Percentiles rank a stretch among this genome's conserved stretches.
Evolutionary conservation across 2,113 vertebrate genomes (phyloP).

Genomic region (Bos indicus): DNA sequence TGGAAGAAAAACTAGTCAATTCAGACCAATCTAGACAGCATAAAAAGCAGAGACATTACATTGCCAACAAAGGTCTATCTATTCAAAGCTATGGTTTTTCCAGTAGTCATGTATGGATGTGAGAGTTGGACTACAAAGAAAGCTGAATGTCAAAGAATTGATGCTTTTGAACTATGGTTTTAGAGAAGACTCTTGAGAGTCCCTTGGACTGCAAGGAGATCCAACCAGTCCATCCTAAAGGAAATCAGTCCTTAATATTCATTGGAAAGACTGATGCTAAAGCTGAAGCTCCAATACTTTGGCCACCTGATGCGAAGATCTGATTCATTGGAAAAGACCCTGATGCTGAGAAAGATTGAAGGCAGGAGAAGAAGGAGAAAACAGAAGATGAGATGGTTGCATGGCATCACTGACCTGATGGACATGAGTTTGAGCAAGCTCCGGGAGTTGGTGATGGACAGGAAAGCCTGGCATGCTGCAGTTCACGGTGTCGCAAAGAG

Average conservation of each 20-base stretch:
- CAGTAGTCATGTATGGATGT: not conserved
- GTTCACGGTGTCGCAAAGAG: not conserved
- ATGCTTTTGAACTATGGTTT: not conserved
- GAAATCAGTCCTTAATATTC: not conserved
- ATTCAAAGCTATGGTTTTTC: not conserved
- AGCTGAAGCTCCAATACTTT: not conserved
- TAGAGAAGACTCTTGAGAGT: not conserved
- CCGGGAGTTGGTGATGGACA: not conserved
- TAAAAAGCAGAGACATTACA: not conserved
- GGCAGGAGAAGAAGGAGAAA: not conserved
- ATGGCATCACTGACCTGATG: not conserved
- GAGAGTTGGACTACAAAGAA: not conserved
- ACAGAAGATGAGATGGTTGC: not conserved
- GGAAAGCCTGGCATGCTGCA: not conserved
- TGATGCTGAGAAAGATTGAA: not conserved
- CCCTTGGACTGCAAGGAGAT: not conserved
- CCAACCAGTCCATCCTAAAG: not conserved
- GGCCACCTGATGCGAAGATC: not conserved
- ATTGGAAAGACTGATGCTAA: not conserved
- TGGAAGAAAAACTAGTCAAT: not conserved
- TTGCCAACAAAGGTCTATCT: not conserved
- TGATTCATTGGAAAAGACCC: not conserved
- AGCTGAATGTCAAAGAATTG: not conserved
- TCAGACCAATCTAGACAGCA: not conserved
- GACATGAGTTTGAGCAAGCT: not conserved